phyloP scores from a whole-genome alignment of 2,797 vertebrate genomes.

The Prunella strophiata region DNA sequence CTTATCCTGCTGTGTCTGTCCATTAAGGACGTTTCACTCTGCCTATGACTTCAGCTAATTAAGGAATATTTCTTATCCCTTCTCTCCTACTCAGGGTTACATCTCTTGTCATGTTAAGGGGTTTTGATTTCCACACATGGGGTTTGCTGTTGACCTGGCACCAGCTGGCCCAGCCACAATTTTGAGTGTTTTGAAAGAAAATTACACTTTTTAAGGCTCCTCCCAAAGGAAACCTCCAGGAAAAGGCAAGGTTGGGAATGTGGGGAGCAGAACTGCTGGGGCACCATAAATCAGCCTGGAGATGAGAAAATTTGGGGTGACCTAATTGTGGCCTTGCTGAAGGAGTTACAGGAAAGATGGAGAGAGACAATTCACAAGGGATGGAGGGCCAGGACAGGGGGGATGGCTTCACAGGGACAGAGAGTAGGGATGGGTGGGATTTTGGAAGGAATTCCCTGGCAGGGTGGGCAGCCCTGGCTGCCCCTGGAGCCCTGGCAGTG shows the following conservation, averaged over 20 bases:
- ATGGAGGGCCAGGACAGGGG: neutral
- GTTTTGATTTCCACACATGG: neutral
- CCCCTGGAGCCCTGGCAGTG: neutral
- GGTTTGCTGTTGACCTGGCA: neutral
- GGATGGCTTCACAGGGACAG: neutral
- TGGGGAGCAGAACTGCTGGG: neutral
- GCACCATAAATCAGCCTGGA: neutral
- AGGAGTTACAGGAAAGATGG: neutral
- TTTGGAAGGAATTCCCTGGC: rapidly evolving
- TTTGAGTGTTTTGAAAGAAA: neutral
- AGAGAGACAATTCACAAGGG: neutral
- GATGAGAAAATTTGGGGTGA: neutral
- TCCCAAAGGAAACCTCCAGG: neutral
- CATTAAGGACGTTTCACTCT: neutral
- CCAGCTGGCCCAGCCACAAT: neutral
- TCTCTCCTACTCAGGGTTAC: neutral
- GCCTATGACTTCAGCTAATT: neutral
- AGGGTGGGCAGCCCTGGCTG: neutral
- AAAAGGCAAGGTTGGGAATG: neutral
- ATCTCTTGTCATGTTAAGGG: neutral
- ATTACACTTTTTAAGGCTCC: neutral
- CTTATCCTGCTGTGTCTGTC: neutral
- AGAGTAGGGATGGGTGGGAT: rapidly evolving
- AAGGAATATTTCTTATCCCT: neutral
- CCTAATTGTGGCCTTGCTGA: rapidly evolving